These are phyloP conservation scores for Rotaria socialis DNA, from an alignment of 2,888 invertebrate species.

Conservation along the genomic window DNA sequence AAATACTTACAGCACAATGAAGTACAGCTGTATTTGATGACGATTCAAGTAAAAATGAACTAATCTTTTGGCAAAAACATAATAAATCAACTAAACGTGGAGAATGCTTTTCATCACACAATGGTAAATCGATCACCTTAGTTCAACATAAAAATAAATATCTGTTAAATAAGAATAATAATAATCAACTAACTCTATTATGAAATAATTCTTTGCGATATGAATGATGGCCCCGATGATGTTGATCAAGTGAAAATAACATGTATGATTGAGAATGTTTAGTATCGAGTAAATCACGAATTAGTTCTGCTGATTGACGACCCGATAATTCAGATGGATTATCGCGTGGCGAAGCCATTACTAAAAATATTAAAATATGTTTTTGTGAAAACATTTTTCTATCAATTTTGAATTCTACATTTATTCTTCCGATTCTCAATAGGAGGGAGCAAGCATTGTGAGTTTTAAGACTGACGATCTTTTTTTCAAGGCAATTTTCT, in stretches of 20 bases:
- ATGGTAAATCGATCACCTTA: not conserved
- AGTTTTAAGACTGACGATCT: too few species aligned
- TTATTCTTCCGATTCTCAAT: too few species aligned
- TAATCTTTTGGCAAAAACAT: slow-evolving; percentile 33
- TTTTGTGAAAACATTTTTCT: too few species aligned
- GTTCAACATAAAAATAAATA: too few species aligned
- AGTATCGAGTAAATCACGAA: slow-evolving; percentile 39
- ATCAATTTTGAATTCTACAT: too few species aligned
- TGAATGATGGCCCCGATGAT: not conserved
- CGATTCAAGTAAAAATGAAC: slow-evolving; percentile 36
- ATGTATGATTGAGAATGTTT: slow-evolving; percentile 39
- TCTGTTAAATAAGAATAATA: not conserved
- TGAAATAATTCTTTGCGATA: slow-evolving; percentile 43
- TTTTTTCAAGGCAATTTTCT: too few species aligned
- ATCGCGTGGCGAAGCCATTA: not conserved
- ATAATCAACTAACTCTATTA: not conserved
- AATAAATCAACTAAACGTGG: slow-evolving; percentile 36
- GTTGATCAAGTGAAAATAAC: not conserved
- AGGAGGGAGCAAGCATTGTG: too few species aligned
- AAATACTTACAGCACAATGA: slow-evolving; percentile 2
- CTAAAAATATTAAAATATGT: not conserved
- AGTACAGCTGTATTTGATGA: slow-evolving; percentile 29
- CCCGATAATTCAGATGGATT: not conserved
- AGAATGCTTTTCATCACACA: not conserved
- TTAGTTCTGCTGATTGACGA: not conserved